phyloP scores from a whole-genome alignment of 2,888 invertebrate genomes.

The Callyntrura sp. region DNA sequence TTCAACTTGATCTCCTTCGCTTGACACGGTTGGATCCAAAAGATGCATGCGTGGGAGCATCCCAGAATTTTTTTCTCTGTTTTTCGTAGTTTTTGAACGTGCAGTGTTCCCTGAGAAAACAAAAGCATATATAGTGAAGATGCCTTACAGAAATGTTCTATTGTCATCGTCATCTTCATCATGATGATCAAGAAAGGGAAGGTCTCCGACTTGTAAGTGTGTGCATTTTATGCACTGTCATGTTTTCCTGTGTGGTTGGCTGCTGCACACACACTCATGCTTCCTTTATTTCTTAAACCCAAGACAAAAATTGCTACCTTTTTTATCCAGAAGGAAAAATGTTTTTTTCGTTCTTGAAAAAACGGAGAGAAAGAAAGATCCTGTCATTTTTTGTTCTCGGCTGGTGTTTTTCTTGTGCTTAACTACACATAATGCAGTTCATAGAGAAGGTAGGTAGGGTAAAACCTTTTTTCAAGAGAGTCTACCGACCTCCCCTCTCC shows the following conservation, averaged over 20 bases:
- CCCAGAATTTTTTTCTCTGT: background rate
- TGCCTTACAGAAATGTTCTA: background rate
- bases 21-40: background rate
- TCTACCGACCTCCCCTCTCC: slow-evolving; percentile 50
- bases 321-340: slow-evolving; percentile 32
- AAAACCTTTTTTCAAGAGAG: background rate
- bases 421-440: background rate
- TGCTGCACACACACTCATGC: no score
- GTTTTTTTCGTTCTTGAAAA: slow-evolving; percentile 4
- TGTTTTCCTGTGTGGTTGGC: background rate
- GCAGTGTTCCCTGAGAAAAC: background rate
- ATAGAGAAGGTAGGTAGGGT: no score
- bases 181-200: background rate
- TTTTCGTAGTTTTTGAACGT: background rate
- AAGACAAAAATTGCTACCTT: slow-evolving; percentile 9
- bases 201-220: background rate
- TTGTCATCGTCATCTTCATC: background rate
- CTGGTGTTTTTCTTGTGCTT: slow-evolving; percentile 14
- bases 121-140: background rate
- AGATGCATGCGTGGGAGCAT: slow-evolving; percentile 21
- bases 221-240: slow-evolving; percentile 39
- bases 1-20: background rate
- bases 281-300: background rate
- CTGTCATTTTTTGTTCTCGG: background rate
- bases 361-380: background rate